These are phyloP conservation scores for Pelochelys cantorii DNA, from an alignment of 2,797 vertebrate species.

Conservation along the genomic window DNA sequence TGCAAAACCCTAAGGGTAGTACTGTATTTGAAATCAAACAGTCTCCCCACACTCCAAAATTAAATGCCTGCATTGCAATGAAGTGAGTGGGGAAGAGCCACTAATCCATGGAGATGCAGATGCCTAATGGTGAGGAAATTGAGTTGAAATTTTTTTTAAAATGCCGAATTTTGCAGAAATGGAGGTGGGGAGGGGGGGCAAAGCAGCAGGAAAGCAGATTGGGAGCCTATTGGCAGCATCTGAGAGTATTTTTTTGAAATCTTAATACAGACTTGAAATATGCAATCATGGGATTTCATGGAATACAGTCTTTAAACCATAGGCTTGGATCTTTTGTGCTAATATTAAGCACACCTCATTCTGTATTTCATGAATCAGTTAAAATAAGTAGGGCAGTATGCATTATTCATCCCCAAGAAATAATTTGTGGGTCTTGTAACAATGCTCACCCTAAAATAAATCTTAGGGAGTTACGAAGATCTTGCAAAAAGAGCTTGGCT, in stretches of 20 bases:
- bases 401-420: slow-evolving; percentile 21
- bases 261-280: not conserved
- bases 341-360: not conserved
- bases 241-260: not conserved
- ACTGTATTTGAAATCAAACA: not conserved
- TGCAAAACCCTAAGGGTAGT: no score
- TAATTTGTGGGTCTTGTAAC: not conserved
- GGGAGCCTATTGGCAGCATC: not conserved
- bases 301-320: accelerated
- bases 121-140: not conserved
- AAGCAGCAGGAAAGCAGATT: not conserved
- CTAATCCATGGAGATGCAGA: not conserved
- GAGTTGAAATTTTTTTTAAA: not conserved
- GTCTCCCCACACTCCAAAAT: no score
- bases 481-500: not conserved
- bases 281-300: not conserved
- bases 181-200: not conserved
- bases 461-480: not conserved
- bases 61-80: not conserved
- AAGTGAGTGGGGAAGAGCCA: not conserved
- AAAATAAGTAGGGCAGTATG: not conserved
- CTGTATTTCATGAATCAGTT: not conserved
- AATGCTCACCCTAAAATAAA: not conserved
- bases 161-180: not conserved
- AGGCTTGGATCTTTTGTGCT: not conserved